phyloP scores from a whole-genome alignment of 2,797 vertebrate species.

The Huso huso region DNA sequence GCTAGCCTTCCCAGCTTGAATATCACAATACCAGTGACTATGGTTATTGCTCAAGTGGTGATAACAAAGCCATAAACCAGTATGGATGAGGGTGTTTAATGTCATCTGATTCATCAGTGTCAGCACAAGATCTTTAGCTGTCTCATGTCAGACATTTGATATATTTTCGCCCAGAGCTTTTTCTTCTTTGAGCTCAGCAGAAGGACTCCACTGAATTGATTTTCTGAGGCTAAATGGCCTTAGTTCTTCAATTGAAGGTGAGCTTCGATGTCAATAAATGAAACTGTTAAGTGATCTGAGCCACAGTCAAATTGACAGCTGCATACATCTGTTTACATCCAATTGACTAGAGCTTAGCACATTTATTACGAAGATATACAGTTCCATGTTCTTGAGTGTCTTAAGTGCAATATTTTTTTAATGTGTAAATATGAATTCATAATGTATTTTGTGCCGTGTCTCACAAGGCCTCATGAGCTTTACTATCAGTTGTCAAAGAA shows the following conservation, averaged over 20 bases:
- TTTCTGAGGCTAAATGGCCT: background rate
- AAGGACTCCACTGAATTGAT: background rate
- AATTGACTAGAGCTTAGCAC: too few species aligned
- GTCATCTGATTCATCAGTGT: background rate
- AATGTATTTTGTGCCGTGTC: too few species aligned
- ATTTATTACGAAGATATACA: too few species aligned
- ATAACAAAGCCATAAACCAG: background rate
- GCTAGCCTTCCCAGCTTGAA: background rate
- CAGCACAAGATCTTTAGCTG: background rate
- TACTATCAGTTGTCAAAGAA: too few species aligned
- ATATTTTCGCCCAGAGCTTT: background rate
- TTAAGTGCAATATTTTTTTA: too few species aligned
- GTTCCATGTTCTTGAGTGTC: too few species aligned
- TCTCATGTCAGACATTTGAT: slow-evolving; percentile 1
- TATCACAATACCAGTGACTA: background rate
- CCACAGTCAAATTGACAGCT: too few species aligned
- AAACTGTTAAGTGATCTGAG: too few species aligned
- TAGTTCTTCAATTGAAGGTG: background rate
- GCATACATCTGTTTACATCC: too few species aligned
- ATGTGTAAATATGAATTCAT: too few species aligned
- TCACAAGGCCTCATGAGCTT: too few species aligned
- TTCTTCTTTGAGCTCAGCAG: background rate
- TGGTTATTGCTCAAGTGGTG: background rate
- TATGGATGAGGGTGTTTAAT: background rate
- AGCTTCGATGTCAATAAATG: background rate